phyloP scores from a whole-genome alignment of 92 coral and sea anemone species.

The Heteractis magnifica region DNA sequence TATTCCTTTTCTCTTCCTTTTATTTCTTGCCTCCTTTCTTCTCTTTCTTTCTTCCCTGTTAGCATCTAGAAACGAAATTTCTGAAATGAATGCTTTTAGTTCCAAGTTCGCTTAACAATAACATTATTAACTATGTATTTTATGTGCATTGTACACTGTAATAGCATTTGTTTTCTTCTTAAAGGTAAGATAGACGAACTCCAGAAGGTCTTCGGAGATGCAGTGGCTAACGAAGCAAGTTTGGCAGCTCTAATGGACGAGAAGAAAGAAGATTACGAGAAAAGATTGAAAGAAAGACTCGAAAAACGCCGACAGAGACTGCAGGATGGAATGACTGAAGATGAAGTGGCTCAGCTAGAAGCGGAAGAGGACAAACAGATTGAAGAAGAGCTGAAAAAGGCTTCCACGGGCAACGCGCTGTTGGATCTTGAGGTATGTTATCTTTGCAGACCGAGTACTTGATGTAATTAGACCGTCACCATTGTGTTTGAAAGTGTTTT shows the following conservation, averaged over 20 bases:
- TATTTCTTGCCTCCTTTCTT: no score
- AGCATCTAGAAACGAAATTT: no score
- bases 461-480: no score
- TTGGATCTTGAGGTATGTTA: constrained; percentile 61
- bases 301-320: constrained; percentile 77
- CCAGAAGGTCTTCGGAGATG: constrained; percentile 78
- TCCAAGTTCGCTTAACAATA: no score
- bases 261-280: constrained; percentile 72
- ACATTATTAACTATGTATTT: no score
- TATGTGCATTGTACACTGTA: no score
- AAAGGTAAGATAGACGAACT: constrained; percentile 88
- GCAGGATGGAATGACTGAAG: constrained; percentile 73
- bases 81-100: no score
- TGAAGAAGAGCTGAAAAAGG: constrained; percentile 68
- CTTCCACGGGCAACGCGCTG: constrained; percentile 76
- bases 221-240: constrained; percentile 68
- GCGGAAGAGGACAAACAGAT: constrained; percentile 81
- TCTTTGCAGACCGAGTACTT: not conserved
- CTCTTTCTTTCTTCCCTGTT: no score
- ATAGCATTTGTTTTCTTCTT: not conserved
- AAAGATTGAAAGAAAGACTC: constrained; percentile 67
- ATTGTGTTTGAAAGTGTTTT: no score
- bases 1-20: no score
- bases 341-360: constrained; percentile 75
- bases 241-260: constrained; percentile 80